Percentiles rank a stretch among this genome's conserved stretches.
Conservation (phyloP, 2,113 vertebrate species). For the Sander lucioperca region DNA sequence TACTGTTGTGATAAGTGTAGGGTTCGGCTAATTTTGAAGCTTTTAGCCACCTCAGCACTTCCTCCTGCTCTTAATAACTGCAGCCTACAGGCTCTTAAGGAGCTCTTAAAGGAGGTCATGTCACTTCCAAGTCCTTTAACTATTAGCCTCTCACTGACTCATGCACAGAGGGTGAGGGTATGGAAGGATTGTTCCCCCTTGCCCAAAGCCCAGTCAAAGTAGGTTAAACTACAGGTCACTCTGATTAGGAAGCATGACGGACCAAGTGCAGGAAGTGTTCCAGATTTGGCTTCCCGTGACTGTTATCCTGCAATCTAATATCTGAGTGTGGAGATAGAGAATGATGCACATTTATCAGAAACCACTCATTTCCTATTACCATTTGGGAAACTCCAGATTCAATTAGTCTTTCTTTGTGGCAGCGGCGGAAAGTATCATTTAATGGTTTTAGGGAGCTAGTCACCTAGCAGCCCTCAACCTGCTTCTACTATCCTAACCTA, state of each 20-base stretch:
- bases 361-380: conserved; percentile 35
- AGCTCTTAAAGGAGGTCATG: conserved; percentile 39
- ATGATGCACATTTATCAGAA: conserved; percentile 32
- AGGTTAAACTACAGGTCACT: conserved; percentile 33
- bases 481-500: background rate
- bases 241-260: conserved; percentile 44
- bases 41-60: conserved; percentile 51
- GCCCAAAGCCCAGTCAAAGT: conserved; percentile 13
- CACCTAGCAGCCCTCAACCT: background rate
- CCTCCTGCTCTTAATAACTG: conserved; percentile 35
- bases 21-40: conserved; percentile 39
- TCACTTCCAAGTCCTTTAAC: conserved; percentile 47
- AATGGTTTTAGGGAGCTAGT: conserved; percentile 7
- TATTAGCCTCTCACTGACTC: conserved; percentile 37
- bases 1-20: conserved; percentile 46
- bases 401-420: conserved; percentile 19
- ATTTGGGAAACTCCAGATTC: conserved; percentile 32
- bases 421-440: background rate
- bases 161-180: background rate
- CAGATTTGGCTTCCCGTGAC: conserved; percentile 30
- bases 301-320: conserved; percentile 18
- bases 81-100: conserved; percentile 29
- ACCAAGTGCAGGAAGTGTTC: conserved; percentile 7
- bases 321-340: conserved; percentile 25
- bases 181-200: background rate